Percentiles rank a stretch among this genome's conserved stretches.
Conservation (phyloP, 2,113 vertebrate genomes). For the Tupaia tana region DNA sequence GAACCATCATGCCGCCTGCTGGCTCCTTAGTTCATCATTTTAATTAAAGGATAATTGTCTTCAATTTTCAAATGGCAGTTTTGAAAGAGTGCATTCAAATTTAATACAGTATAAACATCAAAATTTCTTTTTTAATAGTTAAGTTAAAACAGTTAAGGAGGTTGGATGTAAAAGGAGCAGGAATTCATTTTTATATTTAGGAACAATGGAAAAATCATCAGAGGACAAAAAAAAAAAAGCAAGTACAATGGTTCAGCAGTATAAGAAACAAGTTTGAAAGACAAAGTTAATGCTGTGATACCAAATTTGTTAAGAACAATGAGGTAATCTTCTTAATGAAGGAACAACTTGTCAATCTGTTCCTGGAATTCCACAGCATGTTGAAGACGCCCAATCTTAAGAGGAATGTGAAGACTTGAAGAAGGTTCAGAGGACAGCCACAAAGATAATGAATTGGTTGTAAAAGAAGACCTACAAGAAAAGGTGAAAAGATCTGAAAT, state of each 20-base stretch:
- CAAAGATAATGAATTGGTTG: constrained; percentile 81
- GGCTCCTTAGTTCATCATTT: background rate
- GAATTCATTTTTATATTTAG: background rate
- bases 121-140: background rate
- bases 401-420: constrained; percentile 76
- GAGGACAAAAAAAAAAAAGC: background rate
- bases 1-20: too few relatives aligned
- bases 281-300: background rate
- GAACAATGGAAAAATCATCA: background rate
- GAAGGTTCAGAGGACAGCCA: constrained; percentile 76
- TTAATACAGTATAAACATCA: background rate
- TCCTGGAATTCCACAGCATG: constrained; percentile 53
- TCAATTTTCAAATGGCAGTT: background rate
- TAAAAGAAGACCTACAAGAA: constrained; percentile 81
- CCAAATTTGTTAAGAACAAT: background rate
- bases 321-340: constrained; percentile 63
- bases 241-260: accelerated
- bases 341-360: constrained; percentile 44
- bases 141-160: background rate
- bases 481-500: constrained; percentile 81
- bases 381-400: constrained; percentile 57
- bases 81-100: background rate
- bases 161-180: background rate
- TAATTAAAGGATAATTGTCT: background rate
- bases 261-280: background rate